Evolutionary conservation across 53 echinoderm and acorn worm species (phyloP).

Genomic region (Astropecten irregularis): DNA sequence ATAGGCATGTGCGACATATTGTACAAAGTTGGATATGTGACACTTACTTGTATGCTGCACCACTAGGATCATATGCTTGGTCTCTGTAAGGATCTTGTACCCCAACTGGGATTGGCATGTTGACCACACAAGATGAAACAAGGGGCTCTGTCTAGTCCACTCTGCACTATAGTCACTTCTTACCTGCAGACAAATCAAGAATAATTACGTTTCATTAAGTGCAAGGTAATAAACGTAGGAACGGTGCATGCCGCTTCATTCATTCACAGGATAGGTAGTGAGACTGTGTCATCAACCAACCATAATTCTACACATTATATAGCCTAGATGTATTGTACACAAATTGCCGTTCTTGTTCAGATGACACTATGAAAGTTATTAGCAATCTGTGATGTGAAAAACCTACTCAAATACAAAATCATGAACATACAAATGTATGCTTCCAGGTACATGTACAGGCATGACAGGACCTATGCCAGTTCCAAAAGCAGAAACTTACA

Average conservation of each 20-base stretch:
- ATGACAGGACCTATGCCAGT: too few species aligned
- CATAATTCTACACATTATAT: too few species aligned
- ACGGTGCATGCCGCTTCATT: background rate
- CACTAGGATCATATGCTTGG: background rate
- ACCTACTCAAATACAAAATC: too few species aligned
- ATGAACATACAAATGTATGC: too few species aligned
- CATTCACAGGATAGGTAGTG: too few species aligned
- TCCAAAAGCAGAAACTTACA: too few species aligned
- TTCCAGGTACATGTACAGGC: too few species aligned
- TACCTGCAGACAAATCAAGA: background rate
- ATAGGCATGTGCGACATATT: too few species aligned
- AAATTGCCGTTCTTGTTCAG: background rate
- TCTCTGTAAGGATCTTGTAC: conserved; percentile 38
- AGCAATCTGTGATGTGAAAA: too few species aligned
- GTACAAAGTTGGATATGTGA: too few species aligned
- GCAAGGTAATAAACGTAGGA: background rate
- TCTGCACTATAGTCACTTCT: background rate
- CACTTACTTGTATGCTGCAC: conserved; percentile 29
- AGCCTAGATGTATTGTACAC: too few species aligned
- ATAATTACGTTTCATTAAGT: background rate
- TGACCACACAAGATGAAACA: conserved; percentile 16
- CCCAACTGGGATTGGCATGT: conserved; percentile 45
- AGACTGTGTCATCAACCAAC: too few species aligned
- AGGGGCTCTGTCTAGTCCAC: conserved; percentile 1
- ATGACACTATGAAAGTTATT: background rate